phyloP scores from a whole-genome alignment of 2,113 vertebrate species.

The Asarcornis scutulata region DNA sequence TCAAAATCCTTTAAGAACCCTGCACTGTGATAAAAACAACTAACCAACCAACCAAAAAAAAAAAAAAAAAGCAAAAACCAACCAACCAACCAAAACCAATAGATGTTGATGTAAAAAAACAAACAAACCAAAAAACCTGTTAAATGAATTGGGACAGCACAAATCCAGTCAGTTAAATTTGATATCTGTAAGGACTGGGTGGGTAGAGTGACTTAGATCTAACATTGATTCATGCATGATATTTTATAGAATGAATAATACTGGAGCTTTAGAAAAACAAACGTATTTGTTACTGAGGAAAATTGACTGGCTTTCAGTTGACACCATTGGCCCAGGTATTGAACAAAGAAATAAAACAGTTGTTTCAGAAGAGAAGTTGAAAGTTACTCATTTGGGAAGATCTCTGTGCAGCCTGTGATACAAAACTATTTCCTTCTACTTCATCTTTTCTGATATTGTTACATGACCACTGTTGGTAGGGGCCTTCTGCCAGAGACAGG shows the following conservation, averaged over 20 bases:
- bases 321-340: background rate
- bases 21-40: background rate
- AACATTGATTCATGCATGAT: background rate
- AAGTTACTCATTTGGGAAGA: background rate
- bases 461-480: background rate
- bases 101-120: background rate
- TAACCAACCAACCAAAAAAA: background rate
- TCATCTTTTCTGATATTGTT: background rate
- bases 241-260: background rate
- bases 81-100: background rate
- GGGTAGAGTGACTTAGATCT: background rate
- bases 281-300: background rate
- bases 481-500: background rate
- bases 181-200: rapidly evolving
- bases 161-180: background rate
- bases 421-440: background rate
- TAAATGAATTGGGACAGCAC: background rate
- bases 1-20: background rate
- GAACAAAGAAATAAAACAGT: background rate
- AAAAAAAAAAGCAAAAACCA: too few relatives aligned
- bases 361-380: background rate
- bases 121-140: background rate
- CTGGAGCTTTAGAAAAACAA: background rate
- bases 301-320: background rate
- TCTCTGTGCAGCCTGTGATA: background rate